Conservation (phyloP, 2,113 vertebrate species). For the Cnemophilus loriae region DNA sequence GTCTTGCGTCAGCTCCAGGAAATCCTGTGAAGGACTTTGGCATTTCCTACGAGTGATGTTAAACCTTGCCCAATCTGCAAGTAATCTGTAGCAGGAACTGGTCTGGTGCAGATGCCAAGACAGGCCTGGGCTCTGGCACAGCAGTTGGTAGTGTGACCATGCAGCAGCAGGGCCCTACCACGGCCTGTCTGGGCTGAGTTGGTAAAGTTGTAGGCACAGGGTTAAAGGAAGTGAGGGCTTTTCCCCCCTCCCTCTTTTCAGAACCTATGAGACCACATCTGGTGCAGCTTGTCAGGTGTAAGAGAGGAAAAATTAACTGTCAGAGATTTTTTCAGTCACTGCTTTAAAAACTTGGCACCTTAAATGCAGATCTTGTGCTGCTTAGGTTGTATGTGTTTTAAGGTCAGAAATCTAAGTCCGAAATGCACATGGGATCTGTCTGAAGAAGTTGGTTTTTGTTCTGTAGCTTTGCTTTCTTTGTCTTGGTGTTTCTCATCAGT, state of each 20-base stretch:
- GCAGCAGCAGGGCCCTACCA: neutral
- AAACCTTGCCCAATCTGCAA: neutral
- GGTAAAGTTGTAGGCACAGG: neutral
- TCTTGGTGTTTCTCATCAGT: neutral
- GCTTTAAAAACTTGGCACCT: neutral
- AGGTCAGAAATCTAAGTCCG: neutral
- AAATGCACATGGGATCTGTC: neutral
- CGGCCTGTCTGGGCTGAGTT: accelerated
- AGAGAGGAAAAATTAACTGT: neutral
- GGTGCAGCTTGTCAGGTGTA: neutral
- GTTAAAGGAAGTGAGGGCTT: neutral
- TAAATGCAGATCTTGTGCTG: neutral
- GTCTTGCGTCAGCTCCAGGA: neutral
- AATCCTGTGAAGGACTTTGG: neutral
- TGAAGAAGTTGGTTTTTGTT: neutral
- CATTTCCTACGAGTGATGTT: neutral
- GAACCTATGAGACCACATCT: neutral
- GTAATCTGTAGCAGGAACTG: neutral
- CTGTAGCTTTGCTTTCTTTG: neutral
- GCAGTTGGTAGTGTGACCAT: accelerated
- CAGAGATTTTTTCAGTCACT: neutral
- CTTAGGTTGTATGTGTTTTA: neutral
- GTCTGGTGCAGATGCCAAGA: neutral
- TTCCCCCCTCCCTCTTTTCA: accelerated
- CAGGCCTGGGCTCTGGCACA: neutral